Conservation (phyloP, 2,888 invertebrate species). For the Pycnomerus fuliginosus region DNA sequence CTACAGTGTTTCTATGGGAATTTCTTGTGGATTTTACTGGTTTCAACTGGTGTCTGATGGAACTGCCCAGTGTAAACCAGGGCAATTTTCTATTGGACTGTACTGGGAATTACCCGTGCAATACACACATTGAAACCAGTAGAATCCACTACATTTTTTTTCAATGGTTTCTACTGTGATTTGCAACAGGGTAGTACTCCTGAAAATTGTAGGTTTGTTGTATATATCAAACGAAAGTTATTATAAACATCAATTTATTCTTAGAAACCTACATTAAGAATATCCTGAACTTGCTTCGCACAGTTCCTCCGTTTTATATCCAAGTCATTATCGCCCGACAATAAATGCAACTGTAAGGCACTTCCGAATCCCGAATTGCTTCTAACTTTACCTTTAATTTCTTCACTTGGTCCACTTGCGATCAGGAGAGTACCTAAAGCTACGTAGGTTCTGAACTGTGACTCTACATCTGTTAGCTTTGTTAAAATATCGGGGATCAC, state of each 20-base stretch:
- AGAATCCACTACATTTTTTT: too few relatives aligned
- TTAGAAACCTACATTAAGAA: constrained; percentile 29
- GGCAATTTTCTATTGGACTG: too few relatives aligned
- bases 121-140: too few relatives aligned
- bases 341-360: constrained; percentile 47
- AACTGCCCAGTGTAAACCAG: too few relatives aligned
- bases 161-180: too few relatives aligned
- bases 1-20: too few relatives aligned
- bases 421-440: constrained; percentile 71
- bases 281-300: constrained; percentile 42
- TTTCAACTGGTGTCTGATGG: too few relatives aligned
- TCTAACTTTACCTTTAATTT: constrained; percentile 52
- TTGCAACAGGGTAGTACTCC: too few relatives aligned
- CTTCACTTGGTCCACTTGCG: constrained; percentile 53
- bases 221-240: too few relatives aligned
- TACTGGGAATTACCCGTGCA: too few relatives aligned
- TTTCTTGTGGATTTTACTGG: too few relatives aligned
- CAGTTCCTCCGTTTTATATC: constrained; percentile 53
- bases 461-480: constrained; percentile 67
- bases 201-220: constrained; percentile 17
- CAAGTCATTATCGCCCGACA: constrained; percentile 52
- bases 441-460: constrained; percentile 73
- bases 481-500: constrained; percentile 58
- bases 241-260: constrained; percentile 14
- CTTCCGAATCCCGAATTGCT: constrained; percentile 40